Percentiles rank a stretch among this genome's conserved stretches.
Conservation (phyloP, 2,113 vertebrate genomes). For the Platycercus adscitus region DNA sequence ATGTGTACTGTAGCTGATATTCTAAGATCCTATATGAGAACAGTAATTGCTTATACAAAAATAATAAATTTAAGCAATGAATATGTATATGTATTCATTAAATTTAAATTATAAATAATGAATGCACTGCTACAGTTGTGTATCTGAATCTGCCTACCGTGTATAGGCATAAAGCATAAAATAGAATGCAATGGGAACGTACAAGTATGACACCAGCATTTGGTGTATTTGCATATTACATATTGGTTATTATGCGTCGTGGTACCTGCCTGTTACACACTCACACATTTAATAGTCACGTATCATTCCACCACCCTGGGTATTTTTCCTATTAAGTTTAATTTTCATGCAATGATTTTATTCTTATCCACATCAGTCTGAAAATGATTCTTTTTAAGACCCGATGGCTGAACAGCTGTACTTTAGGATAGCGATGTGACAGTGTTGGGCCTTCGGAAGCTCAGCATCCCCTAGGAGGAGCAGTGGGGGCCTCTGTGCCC, state of each 20-base stretch:
- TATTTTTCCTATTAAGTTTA: not conserved
- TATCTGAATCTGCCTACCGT: not conserved
- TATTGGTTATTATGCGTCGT: too few relatives aligned
- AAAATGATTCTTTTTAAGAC: not conserved
- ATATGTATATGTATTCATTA: not conserved
- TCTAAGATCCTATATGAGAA: fast-evolving
- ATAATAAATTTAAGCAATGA: not conserved
- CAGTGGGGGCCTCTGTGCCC: not conserved
- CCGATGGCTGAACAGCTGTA: not conserved
- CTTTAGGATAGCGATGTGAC: not conserved
- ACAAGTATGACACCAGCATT: not conserved
- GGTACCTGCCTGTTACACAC: not conserved
- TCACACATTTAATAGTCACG: not conserved
- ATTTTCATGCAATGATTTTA: not conserved
- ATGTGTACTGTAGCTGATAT: not conserved
- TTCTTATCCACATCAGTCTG: not conserved
- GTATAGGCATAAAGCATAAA: not conserved
- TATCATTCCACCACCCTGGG: not conserved
- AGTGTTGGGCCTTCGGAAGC: fast-evolving
- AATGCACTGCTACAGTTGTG: not conserved
- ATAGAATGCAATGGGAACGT: not conserved
- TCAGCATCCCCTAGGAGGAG: fast-evolving
- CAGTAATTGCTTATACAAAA: not conserved
- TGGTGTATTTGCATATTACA: not conserved
- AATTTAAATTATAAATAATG: not conserved